phyloP scores from a whole-genome alignment of 2,888 invertebrate genomes.

The Sminthurides aquaticus region DNA sequence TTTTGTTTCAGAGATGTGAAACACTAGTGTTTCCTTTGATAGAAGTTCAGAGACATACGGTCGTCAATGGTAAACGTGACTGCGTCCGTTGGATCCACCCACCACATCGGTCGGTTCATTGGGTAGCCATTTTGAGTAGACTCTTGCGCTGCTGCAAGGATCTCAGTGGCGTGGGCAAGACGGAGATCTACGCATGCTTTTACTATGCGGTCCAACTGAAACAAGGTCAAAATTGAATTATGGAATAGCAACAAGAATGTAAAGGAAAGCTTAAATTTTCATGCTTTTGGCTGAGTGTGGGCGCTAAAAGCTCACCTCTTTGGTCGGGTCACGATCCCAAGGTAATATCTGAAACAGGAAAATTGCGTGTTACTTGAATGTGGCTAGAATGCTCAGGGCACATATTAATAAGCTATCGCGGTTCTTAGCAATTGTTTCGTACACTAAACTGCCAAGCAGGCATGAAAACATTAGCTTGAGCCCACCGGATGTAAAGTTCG shows the following conservation, averaged over 20 bases:
- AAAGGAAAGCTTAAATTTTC: too few species aligned
- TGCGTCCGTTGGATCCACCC: constrained; percentile 63
- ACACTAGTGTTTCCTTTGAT: background rate
- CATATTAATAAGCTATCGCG: too few species aligned
- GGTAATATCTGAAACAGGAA: background rate
- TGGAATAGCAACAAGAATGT: background rate
- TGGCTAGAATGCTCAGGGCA: too few species aligned
- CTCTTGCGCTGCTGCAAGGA: constrained; percentile 55
- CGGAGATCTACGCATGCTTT: constrained; percentile 21
- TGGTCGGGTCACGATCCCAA: background rate
- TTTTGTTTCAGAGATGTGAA: background rate
- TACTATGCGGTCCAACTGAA: constrained; percentile 21
- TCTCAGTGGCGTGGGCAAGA: constrained; percentile 31
- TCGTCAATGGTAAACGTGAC: constrained; percentile 52
- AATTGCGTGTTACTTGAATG: too few species aligned
- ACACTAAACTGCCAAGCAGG: constrained; percentile 63
- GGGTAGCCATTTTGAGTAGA: constrained; percentile 59
- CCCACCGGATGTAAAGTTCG: constrained; percentile 68
- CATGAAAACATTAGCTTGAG: constrained; percentile 67
- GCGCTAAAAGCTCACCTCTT: background rate
- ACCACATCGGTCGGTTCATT: constrained; percentile 77
- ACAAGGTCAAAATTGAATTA: background rate
- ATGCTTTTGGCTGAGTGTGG: too few species aligned
- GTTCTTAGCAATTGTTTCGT: too few species aligned
- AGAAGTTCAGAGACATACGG: constrained; percentile 44